Evolutionary conservation across 1,140 invertebrate species (phyloP), one percentile per base, ranked within the genome.

Genomic region (Pseudobourletiella spinata): DNA sequence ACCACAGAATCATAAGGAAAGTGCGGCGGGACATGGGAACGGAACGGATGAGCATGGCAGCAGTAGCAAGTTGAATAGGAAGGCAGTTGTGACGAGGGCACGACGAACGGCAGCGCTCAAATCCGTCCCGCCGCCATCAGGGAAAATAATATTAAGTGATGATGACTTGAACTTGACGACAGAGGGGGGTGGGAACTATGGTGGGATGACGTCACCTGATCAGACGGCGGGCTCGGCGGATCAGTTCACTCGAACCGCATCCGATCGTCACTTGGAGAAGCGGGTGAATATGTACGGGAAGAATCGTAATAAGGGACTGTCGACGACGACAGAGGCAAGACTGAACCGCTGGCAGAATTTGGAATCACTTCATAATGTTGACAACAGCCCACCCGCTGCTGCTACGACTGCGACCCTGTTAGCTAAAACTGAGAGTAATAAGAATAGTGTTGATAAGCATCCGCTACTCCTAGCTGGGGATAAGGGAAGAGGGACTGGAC

Each of bases 281-380:
- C 25, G 28, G 28, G 25, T 26, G 4, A 51, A 26, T 25, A 6
- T 26, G 8, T 25, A 51, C 22, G 24, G 18, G 6, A 51, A 51
- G 24, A 46, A 46, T 46, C 6, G 4, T 8, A 4, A 18, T 11
- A 4, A n/a, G n/a, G n/a, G n/a, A n/a, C n/a, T n/a, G n/a, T n/a
- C 8, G 32, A 39, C 32, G 32, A 39, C n/a, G n/a, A 39, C 32
- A 39, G n/a, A 8, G n/a, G 32, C 32, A 39, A 39, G 32, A 39
- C 32, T 39, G 52, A 68, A 68, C 57, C 60, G 66, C 22, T 70
- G 68, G 68, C 63, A 68, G 54, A 70, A 70, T 57, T 52, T 66
- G 22, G 66, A 66, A 18, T 65, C 68, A 20, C 63, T 70, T 22
- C 29, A 68, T 55, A 32, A 55, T 30, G 26, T 59, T n/a, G 61